Conservation (phyloP, 2,797 vertebrate genomes). For the Crocidura indochinensis region DNA sequence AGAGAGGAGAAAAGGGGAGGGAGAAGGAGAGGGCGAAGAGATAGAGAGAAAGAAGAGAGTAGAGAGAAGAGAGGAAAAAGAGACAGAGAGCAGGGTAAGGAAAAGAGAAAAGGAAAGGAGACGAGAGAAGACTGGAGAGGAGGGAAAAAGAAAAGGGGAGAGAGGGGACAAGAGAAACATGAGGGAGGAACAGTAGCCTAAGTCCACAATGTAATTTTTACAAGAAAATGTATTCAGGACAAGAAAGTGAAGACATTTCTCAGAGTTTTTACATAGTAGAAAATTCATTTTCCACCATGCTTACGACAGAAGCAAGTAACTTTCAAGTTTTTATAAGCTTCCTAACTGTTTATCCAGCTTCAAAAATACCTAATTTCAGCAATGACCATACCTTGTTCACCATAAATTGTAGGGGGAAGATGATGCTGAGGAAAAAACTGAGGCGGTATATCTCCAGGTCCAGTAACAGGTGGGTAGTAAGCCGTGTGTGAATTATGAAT, state of each 20-base stretch:
- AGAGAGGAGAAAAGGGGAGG: no score
- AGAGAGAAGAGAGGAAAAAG: no score
- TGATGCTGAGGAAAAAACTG: constrained; percentile 98
- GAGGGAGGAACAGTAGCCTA: neutral
- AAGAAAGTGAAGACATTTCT: neutral
- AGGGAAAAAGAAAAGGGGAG: no score
- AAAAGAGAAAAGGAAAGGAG: neutral
- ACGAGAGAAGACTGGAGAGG: no score
- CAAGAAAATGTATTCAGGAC: constrained; percentile 3
- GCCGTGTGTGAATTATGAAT: constrained; percentile 97
- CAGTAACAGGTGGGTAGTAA: constrained; percentile 97
- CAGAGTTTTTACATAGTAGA: neutral
- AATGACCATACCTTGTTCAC: constrained; percentile 94
- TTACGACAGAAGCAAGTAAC: neutral
- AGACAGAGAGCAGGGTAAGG: no score
- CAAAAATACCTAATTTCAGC: neutral
- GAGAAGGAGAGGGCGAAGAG: no score
- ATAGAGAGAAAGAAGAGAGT: no score
- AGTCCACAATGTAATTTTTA: neutral
- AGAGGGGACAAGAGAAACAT: neutral
- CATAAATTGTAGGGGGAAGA: constrained; percentile 95
- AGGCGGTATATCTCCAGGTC: constrained; percentile 95
- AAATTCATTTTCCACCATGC: neutral
- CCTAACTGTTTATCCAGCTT: neutral
- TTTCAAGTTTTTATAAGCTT: neutral